phyloP scores from a whole-genome alignment of 2,888 invertebrate species.

The Hipparchia semele region DNA sequence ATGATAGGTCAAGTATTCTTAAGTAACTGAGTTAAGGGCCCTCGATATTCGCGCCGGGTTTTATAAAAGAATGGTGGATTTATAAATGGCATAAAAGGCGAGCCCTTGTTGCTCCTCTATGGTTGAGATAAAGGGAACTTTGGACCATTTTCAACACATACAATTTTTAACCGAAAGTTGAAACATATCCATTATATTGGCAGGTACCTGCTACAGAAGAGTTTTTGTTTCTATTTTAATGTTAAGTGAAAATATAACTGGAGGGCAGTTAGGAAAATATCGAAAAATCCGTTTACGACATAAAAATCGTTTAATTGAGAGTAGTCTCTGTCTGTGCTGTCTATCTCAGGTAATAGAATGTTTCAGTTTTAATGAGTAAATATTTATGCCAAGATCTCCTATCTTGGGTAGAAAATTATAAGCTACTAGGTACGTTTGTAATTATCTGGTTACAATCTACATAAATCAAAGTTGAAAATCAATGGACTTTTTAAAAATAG shows the following conservation, averaged over 20 bases:
- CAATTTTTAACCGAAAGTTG: too few relatives aligned
- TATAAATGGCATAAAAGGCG: constrained; percentile 11
- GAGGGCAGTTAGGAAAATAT: neutral
- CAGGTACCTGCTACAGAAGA: neutral
- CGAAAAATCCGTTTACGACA: too few relatives aligned
- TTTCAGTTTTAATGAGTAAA: neutral
- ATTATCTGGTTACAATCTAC: too few relatives aligned
- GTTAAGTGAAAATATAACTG: neutral
- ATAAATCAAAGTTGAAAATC: too few relatives aligned
- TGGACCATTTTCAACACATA: neutral
- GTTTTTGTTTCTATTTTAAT: too few relatives aligned
- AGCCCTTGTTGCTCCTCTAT: constrained; percentile 8
- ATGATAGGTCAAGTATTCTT: constrained; percentile 34
- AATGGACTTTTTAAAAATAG: too few relatives aligned
- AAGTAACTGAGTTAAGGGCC: constrained; percentile 33
- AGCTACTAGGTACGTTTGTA: too few relatives aligned
- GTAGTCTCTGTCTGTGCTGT: too few relatives aligned
- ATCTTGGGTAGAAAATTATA: too few relatives aligned
- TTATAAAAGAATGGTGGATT: constrained; percentile 27
- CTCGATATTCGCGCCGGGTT: constrained; percentile 26
- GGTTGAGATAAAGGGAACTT: neutral
- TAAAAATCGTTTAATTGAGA: too few relatives aligned
- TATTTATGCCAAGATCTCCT: neutral
- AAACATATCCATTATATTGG: neutral
- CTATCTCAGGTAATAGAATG: too few relatives aligned